Percentiles rank a stretch among this genome's conserved stretches.
phyloP scores from a whole-genome alignment of 2,888 invertebrate genomes.

The Thereva nobilitata region DNA sequence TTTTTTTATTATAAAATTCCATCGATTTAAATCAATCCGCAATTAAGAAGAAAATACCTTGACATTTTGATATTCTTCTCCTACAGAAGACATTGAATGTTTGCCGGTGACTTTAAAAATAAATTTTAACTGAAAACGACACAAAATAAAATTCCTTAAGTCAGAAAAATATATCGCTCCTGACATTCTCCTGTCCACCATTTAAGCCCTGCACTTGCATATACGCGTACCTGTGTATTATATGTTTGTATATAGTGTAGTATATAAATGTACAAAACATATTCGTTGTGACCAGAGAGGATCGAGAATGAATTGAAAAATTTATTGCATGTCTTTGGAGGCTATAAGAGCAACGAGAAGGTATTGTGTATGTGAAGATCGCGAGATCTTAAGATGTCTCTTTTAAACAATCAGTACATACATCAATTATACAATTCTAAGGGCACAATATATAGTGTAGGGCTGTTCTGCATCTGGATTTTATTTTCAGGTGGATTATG shows the following conservation, averaged over 20 bases:
- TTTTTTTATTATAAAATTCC: neutral
- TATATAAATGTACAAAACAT: too few species aligned
- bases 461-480: too few species aligned
- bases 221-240: neutral
- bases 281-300: too few species aligned
- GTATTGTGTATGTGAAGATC: conserved; percentile 29
- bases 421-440: conserved; percentile 36
- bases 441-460: conserved; percentile 10
- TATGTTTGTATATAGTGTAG: too few species aligned
- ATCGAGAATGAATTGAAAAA: conserved; percentile 21
- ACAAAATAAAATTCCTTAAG: conserved; percentile 32
- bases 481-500: too few species aligned
- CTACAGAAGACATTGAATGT: conserved; percentile 28
- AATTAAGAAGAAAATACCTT: conserved; percentile 31
- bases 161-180: conserved; percentile 31
- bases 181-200: conserved; percentile 32
- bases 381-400: conserved; percentile 25
- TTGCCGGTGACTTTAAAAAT: conserved; percentile 26
- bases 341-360: conserved; percentile 9
- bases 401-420: conserved; percentile 37
- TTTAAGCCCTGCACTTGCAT: conserved; percentile 32
- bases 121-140: conserved; percentile 26
- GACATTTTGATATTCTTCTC: conserved; percentile 25
- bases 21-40: neutral
- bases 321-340: conserved; percentile 33